Conservation (phyloP, 2,888 invertebrate species). For the Stictocephala bisonia region DNA sequence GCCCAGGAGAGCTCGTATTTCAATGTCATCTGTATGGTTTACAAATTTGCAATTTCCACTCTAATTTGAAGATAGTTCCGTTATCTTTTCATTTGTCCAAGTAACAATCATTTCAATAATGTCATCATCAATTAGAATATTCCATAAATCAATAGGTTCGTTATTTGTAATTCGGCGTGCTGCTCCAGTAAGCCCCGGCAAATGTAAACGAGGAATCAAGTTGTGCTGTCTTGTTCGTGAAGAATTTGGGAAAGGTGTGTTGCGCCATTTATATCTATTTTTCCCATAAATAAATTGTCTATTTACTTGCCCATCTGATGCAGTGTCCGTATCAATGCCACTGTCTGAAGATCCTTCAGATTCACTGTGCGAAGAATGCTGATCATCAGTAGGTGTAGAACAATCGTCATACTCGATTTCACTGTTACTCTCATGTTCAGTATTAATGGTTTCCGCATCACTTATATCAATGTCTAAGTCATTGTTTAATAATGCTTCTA, state of each 20-base stretch:
- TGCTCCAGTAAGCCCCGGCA: too few relatives aligned
- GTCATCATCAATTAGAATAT: not conserved
- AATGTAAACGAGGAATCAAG: too few relatives aligned
- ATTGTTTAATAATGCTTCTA: too few relatives aligned
- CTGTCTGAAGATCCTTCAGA: not conserved
- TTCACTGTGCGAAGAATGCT: not conserved
- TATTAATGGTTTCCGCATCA: not conserved
- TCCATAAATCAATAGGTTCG: too few relatives aligned
- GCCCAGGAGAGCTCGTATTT: not conserved
- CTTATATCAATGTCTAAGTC: too few relatives aligned
- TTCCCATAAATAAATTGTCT: too few relatives aligned
- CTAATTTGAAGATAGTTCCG: not conserved
- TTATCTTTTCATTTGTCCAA: not conserved
- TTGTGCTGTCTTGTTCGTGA: too few relatives aligned
- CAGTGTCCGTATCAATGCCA: not conserved
- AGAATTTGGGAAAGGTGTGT: slow-evolving; percentile 1
- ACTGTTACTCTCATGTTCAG: not conserved
- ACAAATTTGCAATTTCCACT: too few relatives aligned
- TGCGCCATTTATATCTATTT: not conserved
- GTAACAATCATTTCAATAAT: too few relatives aligned
- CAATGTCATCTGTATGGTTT: too few relatives aligned
- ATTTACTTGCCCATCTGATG: too few relatives aligned
- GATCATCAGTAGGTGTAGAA: not conserved
- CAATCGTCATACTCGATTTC: not conserved
- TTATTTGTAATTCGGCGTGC: too few relatives aligned